Conservation (phyloP, 2,888 invertebrate species). For the Drosophila kambysellisi region DNA sequence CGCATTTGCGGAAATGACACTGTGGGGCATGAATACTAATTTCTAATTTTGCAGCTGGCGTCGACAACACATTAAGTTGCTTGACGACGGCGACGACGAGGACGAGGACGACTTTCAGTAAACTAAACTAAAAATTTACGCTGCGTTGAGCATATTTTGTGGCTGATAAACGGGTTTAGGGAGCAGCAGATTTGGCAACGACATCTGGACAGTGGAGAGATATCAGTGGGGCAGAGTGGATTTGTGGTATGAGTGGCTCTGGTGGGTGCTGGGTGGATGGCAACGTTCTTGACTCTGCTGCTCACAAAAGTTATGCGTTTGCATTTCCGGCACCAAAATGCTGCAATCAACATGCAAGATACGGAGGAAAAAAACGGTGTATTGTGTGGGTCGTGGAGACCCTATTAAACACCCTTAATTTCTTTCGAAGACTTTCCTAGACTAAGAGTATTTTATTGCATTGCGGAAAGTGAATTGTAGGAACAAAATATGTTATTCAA, state of each 20-base stretch:
- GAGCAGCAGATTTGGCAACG: constrained; percentile 38
- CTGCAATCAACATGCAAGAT: constrained; percentile 40
- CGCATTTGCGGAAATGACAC: constrained; percentile 82
- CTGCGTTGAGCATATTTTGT: constrained; percentile 71
- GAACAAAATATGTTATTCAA: not conserved
- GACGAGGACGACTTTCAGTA: constrained; percentile 61
- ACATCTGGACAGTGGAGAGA: constrained; percentile 41
- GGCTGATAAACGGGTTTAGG: constrained; percentile 59
- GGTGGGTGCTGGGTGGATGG: not conserved
- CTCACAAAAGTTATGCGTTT: constrained; percentile 75
- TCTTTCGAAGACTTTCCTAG: not conserved
- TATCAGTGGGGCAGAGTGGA: constrained; percentile 1
- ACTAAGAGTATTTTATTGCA: not conserved
- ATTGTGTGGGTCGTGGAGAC: not conserved
- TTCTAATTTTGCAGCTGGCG: constrained; percentile 81
- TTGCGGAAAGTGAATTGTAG: not conserved
- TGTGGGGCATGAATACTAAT: constrained; percentile 84
- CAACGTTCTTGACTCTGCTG: constrained; percentile 40
- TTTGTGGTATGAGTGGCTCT: not conserved
- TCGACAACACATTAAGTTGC: constrained; percentile 74
- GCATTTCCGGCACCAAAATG: constrained; percentile 69
- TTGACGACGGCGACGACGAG: constrained; percentile 25
- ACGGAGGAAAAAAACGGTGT: not conserved
- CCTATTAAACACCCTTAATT: not conserved
- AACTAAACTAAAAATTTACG: constrained; percentile 68